These are phyloP conservation scores for Macrocentrus cingulum DNA, from an alignment of 1,140 invertebrate genomes.

Conservation along the genomic window DNA sequence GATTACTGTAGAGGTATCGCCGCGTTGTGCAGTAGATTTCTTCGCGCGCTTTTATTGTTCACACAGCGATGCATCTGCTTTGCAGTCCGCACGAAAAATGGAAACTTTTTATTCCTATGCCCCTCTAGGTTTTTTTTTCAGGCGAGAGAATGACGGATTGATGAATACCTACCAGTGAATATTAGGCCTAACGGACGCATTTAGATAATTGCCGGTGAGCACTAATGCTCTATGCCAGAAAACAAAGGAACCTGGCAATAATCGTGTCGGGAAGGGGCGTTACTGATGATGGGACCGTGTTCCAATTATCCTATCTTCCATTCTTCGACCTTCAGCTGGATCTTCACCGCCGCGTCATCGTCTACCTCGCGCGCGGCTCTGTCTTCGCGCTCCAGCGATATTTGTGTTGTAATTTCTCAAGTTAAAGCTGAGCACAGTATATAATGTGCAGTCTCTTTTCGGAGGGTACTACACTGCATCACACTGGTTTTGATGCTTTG, in stretches of 20 bases:
- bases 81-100: too few species aligned
- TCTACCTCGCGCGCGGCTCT: slow-evolving; percentile 5
- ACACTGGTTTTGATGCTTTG: too few species aligned
- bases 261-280: too few species aligned
- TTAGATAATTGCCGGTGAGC: too few species aligned
- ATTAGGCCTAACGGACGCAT: too few species aligned
- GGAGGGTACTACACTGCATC: too few species aligned
- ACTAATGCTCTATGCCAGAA: too few species aligned
- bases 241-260: too few species aligned
- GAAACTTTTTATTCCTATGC: too few species aligned
- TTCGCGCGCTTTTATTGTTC: slow-evolving; percentile 2
- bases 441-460: background rate
- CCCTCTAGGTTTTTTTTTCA: too few species aligned
- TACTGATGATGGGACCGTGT: background rate
- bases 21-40: background rate
- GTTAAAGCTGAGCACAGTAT: slow-evolving; percentile 5
- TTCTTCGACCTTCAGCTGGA: slow-evolving; percentile 4
- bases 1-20: background rate
- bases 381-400: slow-evolving; percentile 17
- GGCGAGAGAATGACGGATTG: too few species aligned
- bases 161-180: too few species aligned
- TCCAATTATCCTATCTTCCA: background rate
- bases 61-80: background rate
- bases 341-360: background rate
- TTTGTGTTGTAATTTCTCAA: slow-evolving; percentile 30